These are phyloP conservation scores for Mesembrinibis cayennensis DNA, from an alignment of 2,113 vertebrate species.

Conservation along the genomic window DNA sequence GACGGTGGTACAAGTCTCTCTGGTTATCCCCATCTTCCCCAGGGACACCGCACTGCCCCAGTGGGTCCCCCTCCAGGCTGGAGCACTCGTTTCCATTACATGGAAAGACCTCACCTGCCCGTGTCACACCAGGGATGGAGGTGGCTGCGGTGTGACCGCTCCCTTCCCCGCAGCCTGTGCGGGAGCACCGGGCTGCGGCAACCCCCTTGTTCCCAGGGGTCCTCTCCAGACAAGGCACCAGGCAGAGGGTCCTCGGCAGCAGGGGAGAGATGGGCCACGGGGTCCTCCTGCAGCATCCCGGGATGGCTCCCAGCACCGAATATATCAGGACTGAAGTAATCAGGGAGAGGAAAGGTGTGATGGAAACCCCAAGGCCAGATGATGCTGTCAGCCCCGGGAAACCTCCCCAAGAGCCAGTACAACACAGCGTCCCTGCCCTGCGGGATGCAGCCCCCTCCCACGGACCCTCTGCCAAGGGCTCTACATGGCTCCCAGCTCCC, in stretches of 20 bases:
- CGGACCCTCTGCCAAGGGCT: background rate
- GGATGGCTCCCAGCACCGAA: background rate
- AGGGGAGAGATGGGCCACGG: fast-evolving
- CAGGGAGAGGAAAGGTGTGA: background rate
- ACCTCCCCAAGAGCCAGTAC: background rate
- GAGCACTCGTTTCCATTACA: background rate
- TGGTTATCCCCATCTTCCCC: background rate
- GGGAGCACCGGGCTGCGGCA: background rate
- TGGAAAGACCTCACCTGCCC: background rate
- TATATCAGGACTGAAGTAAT: background rate
- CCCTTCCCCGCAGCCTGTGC: fast-evolving
- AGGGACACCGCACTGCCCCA: background rate
- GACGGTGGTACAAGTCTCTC: too few relatives aligned
- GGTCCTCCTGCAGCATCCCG: background rate
- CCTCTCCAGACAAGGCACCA: background rate
- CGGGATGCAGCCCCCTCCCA: background rate
- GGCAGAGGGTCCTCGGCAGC: background rate
- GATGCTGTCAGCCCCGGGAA: background rate
- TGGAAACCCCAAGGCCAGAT: background rate
- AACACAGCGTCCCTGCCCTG: fast-evolving
- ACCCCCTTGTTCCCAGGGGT: background rate
- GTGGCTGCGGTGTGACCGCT: background rate
- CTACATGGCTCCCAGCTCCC: background rate
- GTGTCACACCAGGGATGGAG: background rate
- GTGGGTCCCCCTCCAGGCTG: background rate